phyloP scores from a whole-genome alignment of 1,140 invertebrate genomes.

The Ephestia elutella region DNA sequence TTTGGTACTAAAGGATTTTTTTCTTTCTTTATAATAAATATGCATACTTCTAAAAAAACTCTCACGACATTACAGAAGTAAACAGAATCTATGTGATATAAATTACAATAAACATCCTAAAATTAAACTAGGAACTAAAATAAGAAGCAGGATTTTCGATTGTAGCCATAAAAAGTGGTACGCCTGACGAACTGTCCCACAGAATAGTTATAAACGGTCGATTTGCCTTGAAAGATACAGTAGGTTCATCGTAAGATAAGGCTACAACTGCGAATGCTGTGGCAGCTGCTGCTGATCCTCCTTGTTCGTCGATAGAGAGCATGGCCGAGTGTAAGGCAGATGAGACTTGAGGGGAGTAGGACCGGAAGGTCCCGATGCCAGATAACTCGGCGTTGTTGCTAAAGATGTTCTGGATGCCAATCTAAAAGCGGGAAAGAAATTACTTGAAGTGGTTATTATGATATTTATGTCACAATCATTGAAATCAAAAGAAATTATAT shows the following conservation, averaged over 20 bases:
- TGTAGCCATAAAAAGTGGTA: constrained; percentile 65
- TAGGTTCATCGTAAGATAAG: constrained; percentile 73
- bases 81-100: too few relatives aligned
- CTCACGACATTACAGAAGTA: too few relatives aligned
- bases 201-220: constrained; percentile 79
- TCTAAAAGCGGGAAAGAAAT: constrained; percentile 47
- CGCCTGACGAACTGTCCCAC: constrained; percentile 48
- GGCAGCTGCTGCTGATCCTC: constrained; percentile 80
- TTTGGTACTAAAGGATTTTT: too few relatives aligned
- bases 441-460: too few relatives aligned
- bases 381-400: constrained; percentile 73
- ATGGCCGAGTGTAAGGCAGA: constrained; percentile 81
- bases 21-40: too few relatives aligned
- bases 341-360: constrained; percentile 68
- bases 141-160: constrained; percentile 48
- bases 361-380: constrained; percentile 44
- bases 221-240: constrained; percentile 73
- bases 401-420: constrained; percentile 80
- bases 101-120: too few relatives aligned
- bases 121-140: neutral
- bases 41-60: too few relatives aligned
- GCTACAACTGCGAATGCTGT: constrained; percentile 77
- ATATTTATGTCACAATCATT: too few relatives aligned
- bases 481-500: too few relatives aligned
- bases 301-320: constrained; percentile 83